These are phyloP conservation scores for Lasioglossum zephyrum DNA, from an alignment of 2,888 invertebrate species.

Conservation along the genomic window DNA sequence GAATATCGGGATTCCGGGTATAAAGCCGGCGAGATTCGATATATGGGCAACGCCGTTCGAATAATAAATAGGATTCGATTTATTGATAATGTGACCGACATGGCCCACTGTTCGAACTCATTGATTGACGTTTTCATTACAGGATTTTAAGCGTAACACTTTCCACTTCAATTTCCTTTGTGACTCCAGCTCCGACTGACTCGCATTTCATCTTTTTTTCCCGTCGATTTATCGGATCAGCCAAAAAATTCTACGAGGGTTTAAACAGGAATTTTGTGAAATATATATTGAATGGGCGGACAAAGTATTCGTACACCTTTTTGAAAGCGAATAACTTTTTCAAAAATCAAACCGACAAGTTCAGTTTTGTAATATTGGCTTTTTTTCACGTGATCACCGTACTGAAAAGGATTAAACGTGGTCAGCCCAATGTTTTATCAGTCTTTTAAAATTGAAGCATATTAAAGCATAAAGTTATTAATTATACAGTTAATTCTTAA, in stretches of 20 bases:
- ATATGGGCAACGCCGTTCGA: constrained; percentile 15
- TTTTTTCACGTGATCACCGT: no score
- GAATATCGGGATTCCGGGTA: constrained; percentile 34
- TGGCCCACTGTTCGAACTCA: neutral
- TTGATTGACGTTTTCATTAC: neutral
- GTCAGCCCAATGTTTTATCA: no score
- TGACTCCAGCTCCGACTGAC: neutral
- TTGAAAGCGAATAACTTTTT: no score
- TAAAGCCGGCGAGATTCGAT: constrained; percentile 6
- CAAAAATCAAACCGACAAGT: no score
- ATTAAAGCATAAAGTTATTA: no score
- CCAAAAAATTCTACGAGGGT: neutral
- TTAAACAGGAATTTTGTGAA: neutral
- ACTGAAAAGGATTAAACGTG: no score
- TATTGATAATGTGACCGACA: constrained; percentile 29
- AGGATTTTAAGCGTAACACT: constrained; percentile 15
- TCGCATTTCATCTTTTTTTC: neutral
- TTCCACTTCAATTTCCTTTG: constrained; percentile 15
- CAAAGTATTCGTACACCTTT: no score
- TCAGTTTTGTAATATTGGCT: no score
- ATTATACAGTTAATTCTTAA: no score
- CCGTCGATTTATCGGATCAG: neutral
- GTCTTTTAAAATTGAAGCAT: no score
- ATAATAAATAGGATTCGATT: constrained; percentile 46
- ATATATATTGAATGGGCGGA: neutral